Conservation (phyloP, 2,888 invertebrate species). For the Vesta saturnalis region DNA sequence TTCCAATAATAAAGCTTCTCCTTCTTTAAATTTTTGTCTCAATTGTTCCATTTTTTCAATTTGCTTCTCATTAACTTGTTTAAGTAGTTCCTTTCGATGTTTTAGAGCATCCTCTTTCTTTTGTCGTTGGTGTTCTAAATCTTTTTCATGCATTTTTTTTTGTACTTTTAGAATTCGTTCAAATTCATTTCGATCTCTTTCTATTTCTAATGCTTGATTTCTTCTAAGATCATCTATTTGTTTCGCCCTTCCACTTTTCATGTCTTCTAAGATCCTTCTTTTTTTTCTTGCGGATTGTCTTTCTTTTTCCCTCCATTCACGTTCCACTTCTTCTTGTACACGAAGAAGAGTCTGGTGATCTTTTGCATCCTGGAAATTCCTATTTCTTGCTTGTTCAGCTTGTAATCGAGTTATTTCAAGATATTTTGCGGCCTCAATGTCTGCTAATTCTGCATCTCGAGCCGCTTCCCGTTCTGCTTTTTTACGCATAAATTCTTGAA, state of each 20-base stretch:
- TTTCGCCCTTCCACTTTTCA: conserved; percentile 61
- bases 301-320: conserved; percentile 75
- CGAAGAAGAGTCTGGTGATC: conserved; percentile 66
- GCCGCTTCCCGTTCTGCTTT: conserved; percentile 71
- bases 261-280: conserved; percentile 64
- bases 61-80: conserved; percentile 77
- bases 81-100: conserved; percentile 72
- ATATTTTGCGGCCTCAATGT: conserved; percentile 66
- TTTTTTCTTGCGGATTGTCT: conserved; percentile 69
- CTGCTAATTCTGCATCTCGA: conserved; percentile 65
- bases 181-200: conserved; percentile 66
- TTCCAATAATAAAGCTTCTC: conserved; percentile 70
- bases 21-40: conserved; percentile 73
- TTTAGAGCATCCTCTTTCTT: conserved; percentile 62
- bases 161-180: conserved; percentile 63
- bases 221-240: conserved; percentile 66
- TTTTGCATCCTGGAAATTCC: conserved; percentile 62
- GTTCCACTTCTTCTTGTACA: conserved; percentile 70
- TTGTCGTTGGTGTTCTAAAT: conserved; percentile 59
- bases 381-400: conserved; percentile 65
- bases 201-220: conserved; percentile 73
- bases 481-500: conserved; percentile 69
- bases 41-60: conserved; percentile 69
- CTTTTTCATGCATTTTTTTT: conserved; percentile 57
- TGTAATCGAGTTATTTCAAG: conserved; percentile 67